Conservation (phyloP, 2,113 vertebrate species). For the Gymnobelideus leadbeateri region DNA sequence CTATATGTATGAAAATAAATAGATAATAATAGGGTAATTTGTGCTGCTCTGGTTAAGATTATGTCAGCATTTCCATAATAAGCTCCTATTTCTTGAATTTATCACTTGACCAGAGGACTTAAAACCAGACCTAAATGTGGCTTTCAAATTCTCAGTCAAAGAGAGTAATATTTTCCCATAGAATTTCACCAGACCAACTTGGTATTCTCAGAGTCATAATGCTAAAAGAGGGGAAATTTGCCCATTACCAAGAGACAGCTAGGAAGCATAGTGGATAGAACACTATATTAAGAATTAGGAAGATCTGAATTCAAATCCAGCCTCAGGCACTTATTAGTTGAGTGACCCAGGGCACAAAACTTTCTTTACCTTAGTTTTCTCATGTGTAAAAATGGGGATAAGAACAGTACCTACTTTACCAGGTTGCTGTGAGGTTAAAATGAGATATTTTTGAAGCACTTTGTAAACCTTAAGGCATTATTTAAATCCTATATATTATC, state of each 20-base stretch:
- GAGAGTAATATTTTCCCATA: slow-evolving; percentile 33
- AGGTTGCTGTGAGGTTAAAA: neutral
- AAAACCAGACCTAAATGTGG: slow-evolving; percentile 48
- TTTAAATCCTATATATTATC: neutral
- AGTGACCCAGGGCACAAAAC: neutral
- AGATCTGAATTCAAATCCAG: neutral
- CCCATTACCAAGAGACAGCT: neutral
- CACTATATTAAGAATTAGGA: neutral
- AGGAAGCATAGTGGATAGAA: neutral
- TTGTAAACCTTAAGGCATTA: neutral
- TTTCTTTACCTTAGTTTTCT: neutral
- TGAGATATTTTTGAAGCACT: neutral
- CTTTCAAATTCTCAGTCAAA: slow-evolving; percentile 57
- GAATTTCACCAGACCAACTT: neutral
- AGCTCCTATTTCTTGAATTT: slow-evolving; percentile 60
- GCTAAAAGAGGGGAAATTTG: neutral
- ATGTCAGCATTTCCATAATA: slow-evolving; percentile 12
- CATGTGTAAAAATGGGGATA: neutral
- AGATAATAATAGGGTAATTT: slow-evolving; percentile 33
- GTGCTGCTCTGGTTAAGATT: slow-evolving; percentile 50
- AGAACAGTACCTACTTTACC: neutral
- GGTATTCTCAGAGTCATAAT: slow-evolving; percentile 30
- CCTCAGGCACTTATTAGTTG: neutral
- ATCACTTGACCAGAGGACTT: slow-evolving; percentile 50
- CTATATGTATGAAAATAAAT: slow-evolving; percentile 14